phyloP scores from a whole-genome alignment of 2,113 vertebrate species.

The Rousettus leschenaultii region DNA sequence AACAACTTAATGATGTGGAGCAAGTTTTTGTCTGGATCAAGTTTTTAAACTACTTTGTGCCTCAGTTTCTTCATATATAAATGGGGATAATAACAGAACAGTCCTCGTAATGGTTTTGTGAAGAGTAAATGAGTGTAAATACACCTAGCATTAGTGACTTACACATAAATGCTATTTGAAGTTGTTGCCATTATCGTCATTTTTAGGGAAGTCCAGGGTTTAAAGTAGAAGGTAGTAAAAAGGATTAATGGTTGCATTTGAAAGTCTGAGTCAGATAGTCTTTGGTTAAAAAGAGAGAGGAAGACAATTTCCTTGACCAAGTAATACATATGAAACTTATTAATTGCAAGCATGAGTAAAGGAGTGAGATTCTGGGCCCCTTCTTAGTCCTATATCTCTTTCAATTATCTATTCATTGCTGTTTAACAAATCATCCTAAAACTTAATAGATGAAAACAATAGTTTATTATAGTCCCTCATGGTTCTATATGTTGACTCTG shows the following conservation, averaged over 20 bases:
- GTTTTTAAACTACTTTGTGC: neutral
- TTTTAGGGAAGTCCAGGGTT: neutral
- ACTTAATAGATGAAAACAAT: neutral
- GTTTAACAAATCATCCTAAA: neutral
- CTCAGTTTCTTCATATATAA: neutral
- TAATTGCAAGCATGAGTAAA: neutral
- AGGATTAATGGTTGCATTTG: neutral
- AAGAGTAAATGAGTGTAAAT: neutral
- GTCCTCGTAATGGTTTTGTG: neutral
- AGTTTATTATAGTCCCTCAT: neutral
- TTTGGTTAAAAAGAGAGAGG: neutral
- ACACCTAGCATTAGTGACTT: neutral
- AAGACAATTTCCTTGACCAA: neutral
- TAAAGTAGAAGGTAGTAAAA: neutral
- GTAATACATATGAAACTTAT: neutral
- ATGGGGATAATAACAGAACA: neutral
- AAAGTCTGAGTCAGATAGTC: neutral
- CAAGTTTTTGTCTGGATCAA: neutral
- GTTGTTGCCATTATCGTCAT: neutral
- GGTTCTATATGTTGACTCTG: neutral
- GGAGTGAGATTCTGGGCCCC: neutral
- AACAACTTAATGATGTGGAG: neutral
- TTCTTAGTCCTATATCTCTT: neutral
- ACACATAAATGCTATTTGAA: neutral
- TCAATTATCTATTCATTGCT: neutral